A percentile compares a stretch with the other conserved stretches of the same genome.
These are phyloP conservation scores for Pangasianodon gigas DNA, from an alignment of 2,113 vertebrate genomes.

Conservation along the genomic window DNA sequence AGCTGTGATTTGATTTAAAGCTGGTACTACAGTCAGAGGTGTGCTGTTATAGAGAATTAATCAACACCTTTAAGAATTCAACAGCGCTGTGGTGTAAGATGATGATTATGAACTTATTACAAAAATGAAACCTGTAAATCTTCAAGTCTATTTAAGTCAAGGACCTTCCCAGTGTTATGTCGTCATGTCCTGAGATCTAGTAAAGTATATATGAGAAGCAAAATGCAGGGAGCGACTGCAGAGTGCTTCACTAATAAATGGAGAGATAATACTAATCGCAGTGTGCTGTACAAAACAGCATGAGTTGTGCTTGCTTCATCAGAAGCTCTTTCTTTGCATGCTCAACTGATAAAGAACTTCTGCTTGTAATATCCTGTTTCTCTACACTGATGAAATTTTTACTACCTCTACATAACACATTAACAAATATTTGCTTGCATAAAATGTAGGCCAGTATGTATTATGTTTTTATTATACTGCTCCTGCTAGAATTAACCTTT, in stretches of 20 bases:
- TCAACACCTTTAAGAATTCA: too few relatives aligned
- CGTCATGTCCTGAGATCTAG: not conserved
- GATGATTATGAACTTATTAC: not conserved
- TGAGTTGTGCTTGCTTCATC: not conserved
- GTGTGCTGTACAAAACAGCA: not conserved
- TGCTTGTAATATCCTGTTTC: conserved; percentile 1
- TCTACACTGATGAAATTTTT: not conserved
- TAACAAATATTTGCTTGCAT: not conserved
- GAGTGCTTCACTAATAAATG: not conserved
- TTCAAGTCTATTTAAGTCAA: not conserved
- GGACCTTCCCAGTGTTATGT: not conserved
- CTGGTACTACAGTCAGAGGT: too few relatives aligned
- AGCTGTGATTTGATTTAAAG: too few relatives aligned
- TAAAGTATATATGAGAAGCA: not conserved
- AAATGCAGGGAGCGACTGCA: not conserved
- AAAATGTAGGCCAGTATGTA: not conserved
- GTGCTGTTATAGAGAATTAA: not conserved
- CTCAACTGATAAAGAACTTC: not conserved
- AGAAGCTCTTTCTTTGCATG: not conserved
- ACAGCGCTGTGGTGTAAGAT: too few relatives aligned
- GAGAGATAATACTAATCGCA: not conserved
- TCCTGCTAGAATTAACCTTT: not conserved
- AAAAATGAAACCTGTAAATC: not conserved
- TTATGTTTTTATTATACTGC: not conserved
- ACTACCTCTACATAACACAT: not conserved